A percentile compares a stretch with the other conserved stretches of the same genome.
Evolutionary conservation across 2,113 vertebrate species (phyloP).

Genomic region (Jaculus jaculus): DNA sequence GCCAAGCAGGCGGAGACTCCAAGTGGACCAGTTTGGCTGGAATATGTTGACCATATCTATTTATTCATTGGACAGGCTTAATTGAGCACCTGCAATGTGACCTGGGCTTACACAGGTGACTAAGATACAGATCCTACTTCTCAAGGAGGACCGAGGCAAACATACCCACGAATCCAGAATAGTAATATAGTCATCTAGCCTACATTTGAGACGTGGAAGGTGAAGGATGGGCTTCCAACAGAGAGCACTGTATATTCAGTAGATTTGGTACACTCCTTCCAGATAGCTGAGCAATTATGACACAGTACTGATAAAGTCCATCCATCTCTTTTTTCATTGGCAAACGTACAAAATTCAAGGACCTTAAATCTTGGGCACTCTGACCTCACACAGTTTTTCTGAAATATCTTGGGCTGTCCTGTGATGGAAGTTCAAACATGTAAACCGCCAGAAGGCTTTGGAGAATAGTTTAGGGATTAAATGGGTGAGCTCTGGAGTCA

Average conservation of each 20-base stretch:
- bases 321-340: not conserved
- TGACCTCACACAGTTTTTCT: not conserved
- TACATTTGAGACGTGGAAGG: not conserved
- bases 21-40: not conserved
- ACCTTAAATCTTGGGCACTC: not conserved
- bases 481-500: not conserved
- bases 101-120: not conserved
- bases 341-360: not conserved
- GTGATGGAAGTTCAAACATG: not conserved
- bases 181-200: not conserved
- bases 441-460: not conserved
- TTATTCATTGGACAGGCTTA: not conserved
- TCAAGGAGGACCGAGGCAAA: not conserved
- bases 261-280: not conserved
- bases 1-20: not conserved
- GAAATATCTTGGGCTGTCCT: not conserved
- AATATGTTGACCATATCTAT: not conserved
- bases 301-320: not conserved
- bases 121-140: not conserved
- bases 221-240: not conserved
- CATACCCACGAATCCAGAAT: not conserved
- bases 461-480: not conserved
- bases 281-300: not conserved
- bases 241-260: not conserved
- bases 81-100: not conserved